These are phyloP conservation scores for Drosophila kohkoa DNA, from an alignment of 1,140 invertebrate genomes.

Conservation along the genomic window DNA sequence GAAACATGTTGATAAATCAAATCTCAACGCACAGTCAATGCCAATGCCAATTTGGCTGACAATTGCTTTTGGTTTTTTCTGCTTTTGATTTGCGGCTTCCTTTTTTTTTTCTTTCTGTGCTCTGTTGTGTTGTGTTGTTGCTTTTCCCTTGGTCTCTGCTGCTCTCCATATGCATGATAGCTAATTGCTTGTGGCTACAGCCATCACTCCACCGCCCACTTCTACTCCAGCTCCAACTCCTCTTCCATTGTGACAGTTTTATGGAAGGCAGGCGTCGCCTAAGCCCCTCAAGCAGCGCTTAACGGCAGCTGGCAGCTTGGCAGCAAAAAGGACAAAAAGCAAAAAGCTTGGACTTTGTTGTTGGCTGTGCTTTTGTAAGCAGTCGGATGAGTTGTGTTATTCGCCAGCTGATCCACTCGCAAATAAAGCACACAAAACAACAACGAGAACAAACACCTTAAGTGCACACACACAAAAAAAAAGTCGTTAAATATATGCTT, in stretches of 20 bases:
- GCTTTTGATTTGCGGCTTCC: conserved; percentile 42
- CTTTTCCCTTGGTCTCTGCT: neutral
- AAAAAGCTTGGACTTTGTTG: conserved; percentile 17
- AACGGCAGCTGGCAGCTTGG: conserved; percentile 31
- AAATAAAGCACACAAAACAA: conserved; percentile 43
- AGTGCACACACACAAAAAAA: neutral
- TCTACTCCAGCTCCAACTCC: neutral
- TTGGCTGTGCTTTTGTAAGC: conserved; percentile 44
- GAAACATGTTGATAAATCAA: conserved; percentile 82
- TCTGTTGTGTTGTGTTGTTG: no score
- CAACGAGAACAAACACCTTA: conserved; percentile 10
- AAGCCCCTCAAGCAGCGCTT: conserved; percentile 57
- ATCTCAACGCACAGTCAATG: conserved; percentile 78
- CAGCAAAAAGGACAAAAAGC: conserved; percentile 18
- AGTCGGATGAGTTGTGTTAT: conserved; percentile 58
- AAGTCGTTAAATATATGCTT: conserved; percentile 12
- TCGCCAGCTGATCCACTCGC: conserved; percentile 53
- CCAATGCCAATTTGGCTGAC: conserved; percentile 80
- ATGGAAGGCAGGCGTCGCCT: conserved; percentile 36
- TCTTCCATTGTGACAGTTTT: conserved; percentile 45
- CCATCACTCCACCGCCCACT: neutral
- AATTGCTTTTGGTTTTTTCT: conserved; percentile 63
- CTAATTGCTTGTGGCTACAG: conserved; percentile 66
- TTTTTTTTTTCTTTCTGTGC: neutral
- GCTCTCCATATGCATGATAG: conserved; percentile 47